Conservation (phyloP, 2,113 vertebrate species). For the Salvator merianae region DNA sequence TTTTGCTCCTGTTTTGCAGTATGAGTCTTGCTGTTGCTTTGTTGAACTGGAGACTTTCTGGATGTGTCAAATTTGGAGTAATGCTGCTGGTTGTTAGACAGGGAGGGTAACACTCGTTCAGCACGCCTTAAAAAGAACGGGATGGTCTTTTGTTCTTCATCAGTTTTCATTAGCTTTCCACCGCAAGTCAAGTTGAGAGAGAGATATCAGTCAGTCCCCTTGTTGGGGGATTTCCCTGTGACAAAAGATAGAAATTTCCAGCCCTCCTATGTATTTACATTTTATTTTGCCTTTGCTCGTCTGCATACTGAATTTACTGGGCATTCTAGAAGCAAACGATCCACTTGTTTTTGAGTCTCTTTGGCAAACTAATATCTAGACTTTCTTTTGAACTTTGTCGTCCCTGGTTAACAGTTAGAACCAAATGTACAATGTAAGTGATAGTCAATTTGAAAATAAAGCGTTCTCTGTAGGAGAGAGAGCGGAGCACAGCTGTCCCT, state of each 20-base stretch:
- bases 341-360: not conserved
- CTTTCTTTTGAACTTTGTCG: too few relatives aligned
- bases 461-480: slow-evolving; percentile 16
- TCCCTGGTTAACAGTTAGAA: too few relatives aligned
- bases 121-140: not conserved
- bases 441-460: slow-evolving; percentile 37
- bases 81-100: not conserved
- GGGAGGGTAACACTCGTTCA: too few relatives aligned
- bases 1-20: not conserved
- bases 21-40: not conserved
- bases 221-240: not conserved
- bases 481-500: too few relatives aligned
- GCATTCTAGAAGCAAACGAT: not conserved
- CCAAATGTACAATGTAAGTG: not conserved
- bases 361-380: not conserved
- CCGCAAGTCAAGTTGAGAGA: not conserved
- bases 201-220: not conserved
- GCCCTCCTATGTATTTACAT: not conserved
- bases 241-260: not conserved
- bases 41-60: not conserved
- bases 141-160: not conserved
- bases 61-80: not conserved
- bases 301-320: too few relatives aligned
- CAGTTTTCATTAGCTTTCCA: not conserved
- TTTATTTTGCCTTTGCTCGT: not conserved